phyloP scores from a whole-genome alignment of 2,888 invertebrate genomes.

The Trissolcus japonicus region DNA sequence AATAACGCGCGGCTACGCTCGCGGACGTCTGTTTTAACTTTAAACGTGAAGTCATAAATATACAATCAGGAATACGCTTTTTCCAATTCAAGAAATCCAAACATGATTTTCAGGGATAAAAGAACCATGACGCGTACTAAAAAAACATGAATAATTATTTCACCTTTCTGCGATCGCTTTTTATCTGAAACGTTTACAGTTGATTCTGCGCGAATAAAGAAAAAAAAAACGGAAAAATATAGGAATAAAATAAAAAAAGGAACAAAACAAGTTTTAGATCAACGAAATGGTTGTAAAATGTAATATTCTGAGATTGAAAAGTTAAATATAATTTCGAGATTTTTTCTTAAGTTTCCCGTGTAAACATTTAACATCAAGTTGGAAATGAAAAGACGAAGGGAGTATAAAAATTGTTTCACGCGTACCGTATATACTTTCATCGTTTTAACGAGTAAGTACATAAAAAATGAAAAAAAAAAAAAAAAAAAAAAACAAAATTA shows the following conservation, averaged over 20 bases:
- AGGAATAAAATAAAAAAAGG: background rate
- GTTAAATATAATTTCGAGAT: slow-evolving; percentile 11
- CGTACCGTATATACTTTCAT: slow-evolving; percentile 8
- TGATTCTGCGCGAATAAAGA: too few species aligned
- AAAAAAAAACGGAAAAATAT: background rate
- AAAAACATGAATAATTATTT: slow-evolving; percentile 9
- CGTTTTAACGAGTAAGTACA: slow-evolving; percentile 22
- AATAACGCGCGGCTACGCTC: slow-evolving; percentile 29
- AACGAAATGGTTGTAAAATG: slow-evolving; percentile 1
- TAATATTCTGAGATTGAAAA: background rate
- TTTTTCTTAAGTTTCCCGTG: slow-evolving; percentile 15
- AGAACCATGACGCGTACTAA: slow-evolving; percentile 8
- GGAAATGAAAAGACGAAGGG: background rate
- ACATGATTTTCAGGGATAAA: slow-evolving; percentile 9
- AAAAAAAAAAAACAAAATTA: too few species aligned
- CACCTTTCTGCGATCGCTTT: background rate
- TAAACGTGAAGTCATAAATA: slow-evolving; percentile 27
- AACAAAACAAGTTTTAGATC: background rate
- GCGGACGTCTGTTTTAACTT: slow-evolving; percentile 12
- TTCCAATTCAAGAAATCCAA: slow-evolving; percentile 18
- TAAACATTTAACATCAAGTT: slow-evolving; percentile 15
- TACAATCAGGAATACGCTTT: slow-evolving; percentile 17
- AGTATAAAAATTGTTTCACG: background rate
- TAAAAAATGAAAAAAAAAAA: background rate
- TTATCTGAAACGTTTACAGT: background rate